phyloP scores from a whole-genome alignment of 2,797 vertebrate genomes.

The Mormyrus proboscirostris region DNA sequence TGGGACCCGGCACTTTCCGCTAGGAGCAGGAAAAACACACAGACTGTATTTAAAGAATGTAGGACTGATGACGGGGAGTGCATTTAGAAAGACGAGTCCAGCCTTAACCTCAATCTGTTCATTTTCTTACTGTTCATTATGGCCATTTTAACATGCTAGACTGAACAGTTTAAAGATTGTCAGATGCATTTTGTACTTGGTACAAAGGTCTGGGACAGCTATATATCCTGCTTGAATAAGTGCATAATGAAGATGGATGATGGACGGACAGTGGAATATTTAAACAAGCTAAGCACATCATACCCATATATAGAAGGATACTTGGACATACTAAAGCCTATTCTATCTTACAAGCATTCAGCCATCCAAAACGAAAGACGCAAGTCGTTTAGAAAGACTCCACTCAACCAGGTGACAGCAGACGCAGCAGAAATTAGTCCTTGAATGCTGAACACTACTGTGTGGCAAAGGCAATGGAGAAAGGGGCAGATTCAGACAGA shows the following conservation, averaged over 20 bases:
- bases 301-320: neutral
- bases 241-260: neutral
- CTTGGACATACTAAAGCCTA: neutral
- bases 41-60: neutral
- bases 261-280: neutral
- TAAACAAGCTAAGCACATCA: neutral
- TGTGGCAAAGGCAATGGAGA: neutral
- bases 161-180: neutral
- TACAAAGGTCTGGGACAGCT: neutral
- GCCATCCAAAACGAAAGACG: neutral
- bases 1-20: constrained; percentile 90
- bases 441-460: neutral
- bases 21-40: constrained; percentile 39
- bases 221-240: neutral
- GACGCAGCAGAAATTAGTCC: neutral
- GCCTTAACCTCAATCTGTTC: neutral
- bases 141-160: neutral
- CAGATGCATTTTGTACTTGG: neutral
- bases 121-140: neutral
- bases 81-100: neutral
- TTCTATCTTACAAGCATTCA: neutral
- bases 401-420: neutral
- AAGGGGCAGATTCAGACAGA: neutral
- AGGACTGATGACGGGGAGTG: neutral
- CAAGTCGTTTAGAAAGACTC: neutral